Conservation (phyloP, 1,140 invertebrate species). For the Charaxes varanes region DNA sequence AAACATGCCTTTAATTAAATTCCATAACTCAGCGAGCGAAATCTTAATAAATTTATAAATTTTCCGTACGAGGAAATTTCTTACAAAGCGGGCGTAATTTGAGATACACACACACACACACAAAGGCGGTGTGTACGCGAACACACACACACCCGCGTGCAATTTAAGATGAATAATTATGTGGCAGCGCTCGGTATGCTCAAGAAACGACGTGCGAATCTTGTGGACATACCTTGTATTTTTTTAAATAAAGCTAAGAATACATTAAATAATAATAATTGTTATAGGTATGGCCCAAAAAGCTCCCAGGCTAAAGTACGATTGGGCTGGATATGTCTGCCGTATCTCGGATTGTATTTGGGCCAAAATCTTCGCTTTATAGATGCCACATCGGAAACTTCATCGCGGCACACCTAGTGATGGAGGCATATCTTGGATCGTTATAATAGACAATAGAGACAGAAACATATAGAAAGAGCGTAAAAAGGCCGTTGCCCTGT, state of each 20-base stretch:
- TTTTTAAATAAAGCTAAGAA: slow-evolving; percentile 5
- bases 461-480: too few relatives aligned
- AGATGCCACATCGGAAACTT: too few relatives aligned
- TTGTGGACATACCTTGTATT: slow-evolving; percentile 25
- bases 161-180: slow-evolving; percentile 74
- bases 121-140: slow-evolving; percentile 16
- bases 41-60: slow-evolving; percentile 66
- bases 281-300: too few relatives aligned
- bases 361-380: too few relatives aligned
- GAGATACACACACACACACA: slow-evolving; percentile 28
- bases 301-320: too few relatives aligned
- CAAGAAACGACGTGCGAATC: slow-evolving; percentile 25
- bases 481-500: too few relatives aligned
- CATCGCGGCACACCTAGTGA: too few relatives aligned
- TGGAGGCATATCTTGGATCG: too few relatives aligned
- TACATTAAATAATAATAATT: not conserved
- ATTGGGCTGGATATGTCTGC: too few relatives aligned
- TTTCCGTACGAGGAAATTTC: slow-evolving; percentile 54
- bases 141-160: slow-evolving; percentile 47
- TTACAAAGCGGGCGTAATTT: slow-evolving; percentile 58
- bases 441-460: too few relatives aligned
- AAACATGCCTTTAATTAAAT: slow-evolving; percentile 37
- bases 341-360: too few relatives aligned
- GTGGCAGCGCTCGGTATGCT: slow-evolving; percentile 56
- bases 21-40: slow-evolving; percentile 29